phyloP scores from a whole-genome alignment of 2,797 vertebrate genomes.

The Megaceryle alcyon region DNA sequence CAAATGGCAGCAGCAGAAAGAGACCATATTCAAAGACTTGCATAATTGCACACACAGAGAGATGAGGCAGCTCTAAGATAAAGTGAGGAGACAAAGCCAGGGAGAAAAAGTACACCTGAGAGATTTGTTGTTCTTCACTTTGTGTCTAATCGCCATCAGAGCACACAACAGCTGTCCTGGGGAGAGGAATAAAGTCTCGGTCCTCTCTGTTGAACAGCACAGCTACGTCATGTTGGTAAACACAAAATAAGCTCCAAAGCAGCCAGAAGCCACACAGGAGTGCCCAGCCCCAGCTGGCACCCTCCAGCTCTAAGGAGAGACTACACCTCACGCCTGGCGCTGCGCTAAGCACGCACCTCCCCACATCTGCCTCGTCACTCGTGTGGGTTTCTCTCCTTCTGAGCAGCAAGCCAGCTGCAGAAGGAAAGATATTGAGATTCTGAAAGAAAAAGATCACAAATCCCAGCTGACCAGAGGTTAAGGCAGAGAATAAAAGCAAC shows the following conservation, averaged over 20 bases:
- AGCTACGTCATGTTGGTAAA: neutral
- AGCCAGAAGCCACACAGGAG: neutral
- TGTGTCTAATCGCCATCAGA: slow-evolving; percentile 10
- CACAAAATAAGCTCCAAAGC: neutral
- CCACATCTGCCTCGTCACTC: neutral
- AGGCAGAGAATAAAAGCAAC: neutral
- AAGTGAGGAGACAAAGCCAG: neutral
- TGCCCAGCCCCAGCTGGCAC: neutral
- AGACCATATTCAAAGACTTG: neutral
- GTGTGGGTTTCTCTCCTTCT: neutral
- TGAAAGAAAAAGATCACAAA: neutral
- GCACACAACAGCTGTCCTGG: neutral
- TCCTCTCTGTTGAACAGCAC: neutral
- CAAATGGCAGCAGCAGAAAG: neutral
- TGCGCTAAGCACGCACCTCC: neutral
- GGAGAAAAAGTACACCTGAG: neutral
- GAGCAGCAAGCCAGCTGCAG: neutral
- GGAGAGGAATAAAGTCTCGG: neutral
- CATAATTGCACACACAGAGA: neutral
- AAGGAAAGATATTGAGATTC: neutral
- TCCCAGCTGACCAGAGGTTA: neutral
- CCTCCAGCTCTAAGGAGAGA: neutral
- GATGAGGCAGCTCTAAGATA: neutral
- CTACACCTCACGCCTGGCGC: neutral
- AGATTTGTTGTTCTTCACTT: slow-evolving; percentile 6